A percentile compares a stretch with the other conserved stretches of the same genome.
Conservation (phyloP, 2,797 vertebrate species). For the Diglossa cyanea region DNA sequence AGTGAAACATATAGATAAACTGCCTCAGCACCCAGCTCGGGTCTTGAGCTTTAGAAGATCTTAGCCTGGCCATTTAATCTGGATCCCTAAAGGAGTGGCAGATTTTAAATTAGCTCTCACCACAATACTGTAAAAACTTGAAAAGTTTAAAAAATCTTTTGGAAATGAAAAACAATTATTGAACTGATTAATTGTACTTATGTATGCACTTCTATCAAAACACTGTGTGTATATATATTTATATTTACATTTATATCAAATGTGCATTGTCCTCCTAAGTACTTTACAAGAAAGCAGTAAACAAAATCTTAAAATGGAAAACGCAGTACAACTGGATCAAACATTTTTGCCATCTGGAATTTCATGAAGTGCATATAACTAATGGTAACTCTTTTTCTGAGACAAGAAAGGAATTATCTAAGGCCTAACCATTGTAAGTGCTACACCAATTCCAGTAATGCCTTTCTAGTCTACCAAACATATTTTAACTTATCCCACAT, state of each 20-base stretch:
- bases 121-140: neutral
- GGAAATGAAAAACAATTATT: neutral
- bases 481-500: neutral
- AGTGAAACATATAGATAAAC: neutral
- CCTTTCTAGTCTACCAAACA: neutral
- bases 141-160: neutral
- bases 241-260: neutral
- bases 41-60: neutral
- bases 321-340: neutral
- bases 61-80: neutral
- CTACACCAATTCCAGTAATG: neutral
- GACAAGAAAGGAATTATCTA: neutral
- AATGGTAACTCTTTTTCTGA: neutral
- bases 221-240: fast-evolving
- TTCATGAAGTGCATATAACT: neutral
- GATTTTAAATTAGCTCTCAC: neutral
- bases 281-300: neutral
- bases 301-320: neutral
- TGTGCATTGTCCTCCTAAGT: neutral
- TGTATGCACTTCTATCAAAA: neutral
- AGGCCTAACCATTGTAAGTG: neutral
- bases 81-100: neutral
- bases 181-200: neutral
- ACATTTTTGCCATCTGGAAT: neutral
- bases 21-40: neutral